phyloP scores from a whole-genome alignment of 2,888 invertebrate genomes.

The Nysson spinosus region DNA sequence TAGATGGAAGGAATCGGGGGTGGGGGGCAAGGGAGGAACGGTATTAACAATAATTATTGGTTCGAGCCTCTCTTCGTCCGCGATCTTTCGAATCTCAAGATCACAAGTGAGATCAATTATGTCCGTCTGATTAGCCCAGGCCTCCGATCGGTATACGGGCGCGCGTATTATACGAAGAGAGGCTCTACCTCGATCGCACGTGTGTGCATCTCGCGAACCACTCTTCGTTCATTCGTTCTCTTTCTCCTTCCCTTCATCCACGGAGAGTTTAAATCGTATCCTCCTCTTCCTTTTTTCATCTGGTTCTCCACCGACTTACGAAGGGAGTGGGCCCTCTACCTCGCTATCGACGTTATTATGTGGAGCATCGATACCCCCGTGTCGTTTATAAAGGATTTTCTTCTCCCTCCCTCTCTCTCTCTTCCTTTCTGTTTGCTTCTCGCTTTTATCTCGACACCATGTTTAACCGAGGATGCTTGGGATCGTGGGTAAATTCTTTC shows the following conservation, averaged over 20 bases:
- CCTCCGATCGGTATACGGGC: constrained; percentile 64
- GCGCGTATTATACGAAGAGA: constrained; percentile 55
- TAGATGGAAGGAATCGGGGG: constrained; percentile 26
- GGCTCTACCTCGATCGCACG: constrained; percentile 10
- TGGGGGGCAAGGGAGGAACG: constrained; percentile 56
- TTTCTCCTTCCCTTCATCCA: constrained; percentile 37
- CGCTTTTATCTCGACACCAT: too few species aligned
- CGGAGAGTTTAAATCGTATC: constrained; percentile 31
- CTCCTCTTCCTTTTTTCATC: constrained; percentile 16
- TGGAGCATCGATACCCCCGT: constrained; percentile 44
- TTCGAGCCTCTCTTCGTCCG: constrained; percentile 74
- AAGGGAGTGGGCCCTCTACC: constrained; percentile 1
- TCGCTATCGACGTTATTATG: constrained; percentile 57
- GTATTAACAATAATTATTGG: constrained; percentile 77
- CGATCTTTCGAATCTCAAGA: constrained; percentile 77
- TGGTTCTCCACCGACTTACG: constrained; percentile 16
- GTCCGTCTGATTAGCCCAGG: constrained; percentile 75
- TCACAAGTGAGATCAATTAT: constrained; percentile 77
- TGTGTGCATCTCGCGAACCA: constrained; percentile 11
- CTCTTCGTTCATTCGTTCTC: too few species aligned
- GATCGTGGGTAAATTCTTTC: constrained; percentile 59
- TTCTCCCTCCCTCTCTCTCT: constrained; percentile 7
- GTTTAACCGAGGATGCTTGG: background rate
- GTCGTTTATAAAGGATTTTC: constrained; percentile 36
- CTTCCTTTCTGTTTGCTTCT: background rate